Base-by-base conservation (phyloP, 1,140 invertebrate species). In the Cylas formicarius region DNA sequence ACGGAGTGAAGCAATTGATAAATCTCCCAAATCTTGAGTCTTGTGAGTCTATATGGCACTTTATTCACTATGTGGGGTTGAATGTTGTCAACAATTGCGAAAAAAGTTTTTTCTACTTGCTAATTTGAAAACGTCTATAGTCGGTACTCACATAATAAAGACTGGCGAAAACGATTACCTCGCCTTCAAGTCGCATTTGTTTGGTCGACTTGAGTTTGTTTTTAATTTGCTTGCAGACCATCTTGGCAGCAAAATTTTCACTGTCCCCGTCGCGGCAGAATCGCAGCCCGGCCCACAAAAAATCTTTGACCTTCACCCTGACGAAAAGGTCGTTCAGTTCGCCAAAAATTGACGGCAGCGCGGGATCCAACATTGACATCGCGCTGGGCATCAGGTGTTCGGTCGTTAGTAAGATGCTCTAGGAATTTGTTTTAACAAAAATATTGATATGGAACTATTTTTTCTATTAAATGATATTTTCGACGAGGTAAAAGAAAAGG, bases 251-350 rank as follows among this genome's bases (percentile, higher is more conserved):
- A 22, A 55, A 55, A 26, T 44, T 49, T 9, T 35, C 43, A 20
- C 41, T 22, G n/a, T 39, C 26, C 13, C 41, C 52, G 39, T 57
- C 42, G 28, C 44, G 43, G 34, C 57, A 59, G 6, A 59, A 20
- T 18, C 32, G 38, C 6, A 49, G 17, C 26, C 57, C 57, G 13
- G 50, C 42, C 21, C 56, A 59, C 11, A 59, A 22, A 19, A 44
- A 55, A 24, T 55, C 46, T 20, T 50, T 50, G 1, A 59, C 57
- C 39, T 39, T 50, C 7, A 43, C 34, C 36, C 35, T 55, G 6
- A 57, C 24, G 32, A 59, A 59, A 1, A 52, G 32, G 8, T 48
- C 44, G 24, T 57, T 34, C 28, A 56, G 43, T 35, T 49, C 45
- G 7, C 42, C 48, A 19, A 59, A 57, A 45, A 59, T 44, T 6